These are phyloP conservation scores for Paraplagusia blochii DNA, from an alignment of 2,113 vertebrate genomes.

Conservation along the genomic window DNA sequence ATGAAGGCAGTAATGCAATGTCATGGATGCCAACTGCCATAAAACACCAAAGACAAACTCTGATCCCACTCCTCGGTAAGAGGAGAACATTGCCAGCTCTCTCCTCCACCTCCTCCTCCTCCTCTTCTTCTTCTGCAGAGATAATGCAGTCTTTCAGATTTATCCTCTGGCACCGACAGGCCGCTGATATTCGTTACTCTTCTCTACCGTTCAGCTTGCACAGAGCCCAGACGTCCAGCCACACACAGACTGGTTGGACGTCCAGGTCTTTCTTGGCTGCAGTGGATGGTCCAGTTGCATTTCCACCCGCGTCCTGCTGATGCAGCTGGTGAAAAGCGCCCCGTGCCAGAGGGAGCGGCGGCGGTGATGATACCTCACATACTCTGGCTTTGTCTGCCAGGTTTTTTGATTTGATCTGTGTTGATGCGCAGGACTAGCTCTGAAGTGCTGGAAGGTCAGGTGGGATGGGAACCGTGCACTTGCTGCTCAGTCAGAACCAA, in stretches of 20 bases:
- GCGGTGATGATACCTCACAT: constrained; percentile 57
- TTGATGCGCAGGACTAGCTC: constrained; percentile 29
- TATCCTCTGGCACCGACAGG: constrained; percentile 21
- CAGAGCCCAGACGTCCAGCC: constrained; percentile 26
- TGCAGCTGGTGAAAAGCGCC: constrained; percentile 59
- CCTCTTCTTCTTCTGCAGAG: constrained; percentile 5
- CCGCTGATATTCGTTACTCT: constrained; percentile 26
- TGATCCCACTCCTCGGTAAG: too few species aligned
- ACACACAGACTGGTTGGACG: constrained; percentile 26
- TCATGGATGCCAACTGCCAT: neutral
- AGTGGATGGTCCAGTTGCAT: constrained; percentile 44
- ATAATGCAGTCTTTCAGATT: constrained; percentile 8
- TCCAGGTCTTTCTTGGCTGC: constrained; percentile 60
- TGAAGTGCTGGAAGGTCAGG: constrained; percentile 26
- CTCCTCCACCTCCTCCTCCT: neutral
- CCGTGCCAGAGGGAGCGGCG: constrained; percentile 34
- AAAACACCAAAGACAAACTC: neutral
- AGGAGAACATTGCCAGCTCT: neutral
- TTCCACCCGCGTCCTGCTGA: constrained; percentile 61
- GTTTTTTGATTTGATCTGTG: constrained; percentile 46
- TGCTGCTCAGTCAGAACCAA: constrained; percentile 13
- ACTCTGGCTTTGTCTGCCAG: constrained; percentile 41
- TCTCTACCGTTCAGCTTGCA: constrained; percentile 8
- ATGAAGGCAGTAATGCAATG: neutral
- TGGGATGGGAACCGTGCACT: constrained; percentile 20